Conservation (phyloP, 2,888 invertebrate species). For the Ochropleura plecta region DNA sequence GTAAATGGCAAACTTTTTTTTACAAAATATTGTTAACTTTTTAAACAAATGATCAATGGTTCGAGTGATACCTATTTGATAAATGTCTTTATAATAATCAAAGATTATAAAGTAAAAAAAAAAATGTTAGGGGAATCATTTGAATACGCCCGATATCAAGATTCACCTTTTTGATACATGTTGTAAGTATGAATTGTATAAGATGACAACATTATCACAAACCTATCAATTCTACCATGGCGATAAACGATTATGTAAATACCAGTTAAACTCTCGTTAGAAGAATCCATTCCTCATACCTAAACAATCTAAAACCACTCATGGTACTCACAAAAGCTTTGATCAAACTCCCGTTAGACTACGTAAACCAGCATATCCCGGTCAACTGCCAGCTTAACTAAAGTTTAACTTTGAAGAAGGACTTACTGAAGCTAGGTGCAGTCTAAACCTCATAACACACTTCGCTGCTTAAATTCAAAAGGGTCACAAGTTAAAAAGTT, state of each 20-base stretch:
- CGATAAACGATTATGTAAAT: not conserved
- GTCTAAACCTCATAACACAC: slow-evolving; percentile 8
- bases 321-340: slow-evolving; percentile 15
- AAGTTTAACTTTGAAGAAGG: slow-evolving; percentile 55
- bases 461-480: no score
- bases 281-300: not conserved
- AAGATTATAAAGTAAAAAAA: no score
- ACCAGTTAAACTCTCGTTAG: not conserved
- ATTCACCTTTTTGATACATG: not conserved
- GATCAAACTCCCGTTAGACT: slow-evolving; percentile 23
- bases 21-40: no score
- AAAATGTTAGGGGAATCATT: no score
- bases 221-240: not conserved
- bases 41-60: no score
- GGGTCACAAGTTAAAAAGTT: no score
- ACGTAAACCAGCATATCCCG: slow-evolving; percentile 38
- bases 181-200: not conserved
- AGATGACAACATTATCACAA: not conserved
- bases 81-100: no score
- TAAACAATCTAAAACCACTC: slow-evolving; percentile 10
- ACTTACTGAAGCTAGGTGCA: slow-evolving; percentile 43
- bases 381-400: slow-evolving; percentile 44
- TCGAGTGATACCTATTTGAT: no score
- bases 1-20: no score
- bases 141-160: no score